Conservation (phyloP, 2,113 vertebrate species). For the Laterallus jamaicensis region DNA sequence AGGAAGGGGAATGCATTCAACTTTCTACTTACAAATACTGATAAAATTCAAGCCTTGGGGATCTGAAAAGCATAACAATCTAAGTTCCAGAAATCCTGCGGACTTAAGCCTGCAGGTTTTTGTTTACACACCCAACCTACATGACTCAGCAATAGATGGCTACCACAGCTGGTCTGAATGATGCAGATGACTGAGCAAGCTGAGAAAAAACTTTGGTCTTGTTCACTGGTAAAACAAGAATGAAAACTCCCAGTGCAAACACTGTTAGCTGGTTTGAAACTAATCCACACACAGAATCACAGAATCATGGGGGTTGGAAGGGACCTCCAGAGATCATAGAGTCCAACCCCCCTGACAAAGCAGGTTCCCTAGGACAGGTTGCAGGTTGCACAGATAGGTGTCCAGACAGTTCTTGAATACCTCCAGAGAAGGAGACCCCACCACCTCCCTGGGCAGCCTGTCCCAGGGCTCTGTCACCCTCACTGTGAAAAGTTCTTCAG, state of each 20-base stretch:
- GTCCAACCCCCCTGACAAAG: too few species aligned
- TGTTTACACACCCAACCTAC: rapidly evolving
- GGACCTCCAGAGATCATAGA: too few species aligned
- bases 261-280: neutral
- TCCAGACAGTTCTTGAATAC: too few species aligned
- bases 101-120: neutral
- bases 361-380: too few species aligned
- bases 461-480: too few species aligned
- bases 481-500: too few species aligned
- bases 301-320: too few species aligned
- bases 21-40: neutral
- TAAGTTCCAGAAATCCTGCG: neutral
- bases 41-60: neutral
- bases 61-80: neutral
- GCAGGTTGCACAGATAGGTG: too few species aligned
- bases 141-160: neutral
- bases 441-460: too few species aligned
- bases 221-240: neutral
- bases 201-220: neutral
- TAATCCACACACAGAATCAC: neutral
- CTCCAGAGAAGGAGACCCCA: too few species aligned
- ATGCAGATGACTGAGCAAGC: neutral
- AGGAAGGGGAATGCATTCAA: neutral
- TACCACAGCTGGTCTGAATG: neutral
- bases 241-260: neutral